phyloP scores from a whole-genome alignment of 2,113 vertebrate species.

The Isichthys henryi region DNA sequence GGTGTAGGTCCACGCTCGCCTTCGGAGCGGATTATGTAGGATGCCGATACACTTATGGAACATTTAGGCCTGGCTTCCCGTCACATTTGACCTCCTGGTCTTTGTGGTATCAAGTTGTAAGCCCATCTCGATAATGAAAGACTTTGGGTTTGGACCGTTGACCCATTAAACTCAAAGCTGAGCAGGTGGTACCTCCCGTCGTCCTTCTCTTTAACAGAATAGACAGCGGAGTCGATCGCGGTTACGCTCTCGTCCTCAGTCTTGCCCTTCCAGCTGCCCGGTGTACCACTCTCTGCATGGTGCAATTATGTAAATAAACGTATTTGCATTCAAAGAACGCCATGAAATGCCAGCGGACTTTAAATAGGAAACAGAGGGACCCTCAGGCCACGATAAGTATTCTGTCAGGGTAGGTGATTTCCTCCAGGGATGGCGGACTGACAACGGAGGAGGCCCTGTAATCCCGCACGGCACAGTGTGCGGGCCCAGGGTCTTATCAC shows the following conservation, averaged over 20 bases:
- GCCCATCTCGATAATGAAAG: not conserved
- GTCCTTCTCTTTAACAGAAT: not conserved
- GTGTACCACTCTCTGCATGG: not conserved
- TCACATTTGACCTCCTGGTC: not conserved
- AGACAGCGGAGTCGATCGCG: not conserved
- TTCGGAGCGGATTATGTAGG: not conserved
- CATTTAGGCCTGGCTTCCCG: not conserved
- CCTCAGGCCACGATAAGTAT: not conserved
- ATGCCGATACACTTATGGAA: not conserved
- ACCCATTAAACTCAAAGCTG: not conserved
- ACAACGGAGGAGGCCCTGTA: too few relatives aligned
- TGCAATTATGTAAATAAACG: slow-evolving; percentile 1
- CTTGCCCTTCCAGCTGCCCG: not conserved
- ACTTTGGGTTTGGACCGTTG: not conserved
- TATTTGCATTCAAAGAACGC: slow-evolving; percentile 4
- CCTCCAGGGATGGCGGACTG: not conserved
- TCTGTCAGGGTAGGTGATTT: not conserved
- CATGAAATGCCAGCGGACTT: not conserved
- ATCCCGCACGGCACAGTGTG: not conserved
- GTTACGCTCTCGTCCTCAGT: not conserved
- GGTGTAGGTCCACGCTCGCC: not conserved
- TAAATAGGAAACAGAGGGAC: slow-evolving; percentile 2
- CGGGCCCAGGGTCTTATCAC: not conserved
- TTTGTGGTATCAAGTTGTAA: not conserved
- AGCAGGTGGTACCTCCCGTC: not conserved